Conservation (phyloP, 2,113 vertebrate genomes). For the Ailurus styani region DNA sequence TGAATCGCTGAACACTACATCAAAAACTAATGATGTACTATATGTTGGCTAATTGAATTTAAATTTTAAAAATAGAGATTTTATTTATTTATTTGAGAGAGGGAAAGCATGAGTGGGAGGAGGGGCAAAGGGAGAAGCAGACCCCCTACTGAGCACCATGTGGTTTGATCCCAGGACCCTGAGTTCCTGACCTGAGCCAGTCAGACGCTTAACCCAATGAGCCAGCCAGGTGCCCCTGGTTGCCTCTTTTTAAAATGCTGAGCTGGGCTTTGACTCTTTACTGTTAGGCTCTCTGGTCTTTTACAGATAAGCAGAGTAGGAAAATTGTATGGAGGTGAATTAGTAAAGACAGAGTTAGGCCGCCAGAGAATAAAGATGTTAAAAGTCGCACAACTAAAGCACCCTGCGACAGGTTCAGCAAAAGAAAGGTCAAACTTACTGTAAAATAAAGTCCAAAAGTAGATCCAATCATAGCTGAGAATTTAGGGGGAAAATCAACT, state of each 20-base stretch:
- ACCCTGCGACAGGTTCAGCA: not conserved
- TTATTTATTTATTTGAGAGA: not conserved
- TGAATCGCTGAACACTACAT: not conserved
- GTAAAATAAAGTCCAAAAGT: not conserved
- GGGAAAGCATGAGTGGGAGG: not conserved
- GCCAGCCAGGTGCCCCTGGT: not conserved
- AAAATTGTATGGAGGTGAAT: not conserved
- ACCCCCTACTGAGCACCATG: not conserved
- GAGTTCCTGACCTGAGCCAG: not conserved
- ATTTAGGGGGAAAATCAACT: not conserved
- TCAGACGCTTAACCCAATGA: not conserved
- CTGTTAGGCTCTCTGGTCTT: not conserved
- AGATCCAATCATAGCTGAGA: not conserved
- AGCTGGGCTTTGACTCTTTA: not conserved
- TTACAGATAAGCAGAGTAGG: not conserved
- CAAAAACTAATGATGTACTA: not conserved
- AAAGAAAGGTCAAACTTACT: not conserved
- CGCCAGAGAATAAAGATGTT: not conserved
- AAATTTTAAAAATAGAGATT: not conserved
- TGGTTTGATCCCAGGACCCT: not conserved
- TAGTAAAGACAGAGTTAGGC: not conserved
- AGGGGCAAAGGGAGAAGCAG: not conserved
- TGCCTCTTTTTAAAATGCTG: constrained; percentile 1
- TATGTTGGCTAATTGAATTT: not conserved
- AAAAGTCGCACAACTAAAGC: not conserved